These are phyloP conservation scores for Sebastes aleutianus DNA, from an alignment of 2,797 vertebrate genomes.

Conservation along the genomic window DNA sequence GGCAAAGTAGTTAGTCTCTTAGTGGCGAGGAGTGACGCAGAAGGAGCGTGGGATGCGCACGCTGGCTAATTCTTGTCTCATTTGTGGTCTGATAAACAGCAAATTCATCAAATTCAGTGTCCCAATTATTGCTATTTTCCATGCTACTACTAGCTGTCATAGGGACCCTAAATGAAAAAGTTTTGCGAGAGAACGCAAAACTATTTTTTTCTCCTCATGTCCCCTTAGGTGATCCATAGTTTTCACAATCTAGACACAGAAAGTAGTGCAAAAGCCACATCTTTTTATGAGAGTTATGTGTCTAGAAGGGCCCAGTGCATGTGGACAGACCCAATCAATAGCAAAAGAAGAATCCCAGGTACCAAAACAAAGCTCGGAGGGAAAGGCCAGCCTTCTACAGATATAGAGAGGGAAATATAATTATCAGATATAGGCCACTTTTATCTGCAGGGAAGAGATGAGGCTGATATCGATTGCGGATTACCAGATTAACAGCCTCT, in stretches of 20 bases:
- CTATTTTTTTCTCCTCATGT: not conserved
- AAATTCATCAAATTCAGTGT: not conserved
- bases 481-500: constrained; percentile 71
- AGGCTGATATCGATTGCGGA: constrained; percentile 60
- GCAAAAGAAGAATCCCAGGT: constrained; percentile 31
- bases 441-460: constrained; percentile 56
- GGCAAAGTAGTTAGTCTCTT: not conserved
- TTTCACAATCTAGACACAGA: not conserved
- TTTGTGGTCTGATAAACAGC: not conserved
- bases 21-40: not conserved
- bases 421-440: constrained; percentile 61
- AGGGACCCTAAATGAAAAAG: not conserved
- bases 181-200: not conserved
- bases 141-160: not conserved
- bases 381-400: constrained; percentile 34
- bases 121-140: not conserved
- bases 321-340: constrained; percentile 44
- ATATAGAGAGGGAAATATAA: constrained; percentile 56
- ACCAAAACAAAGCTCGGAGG: constrained; percentile 45
- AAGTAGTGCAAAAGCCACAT: constrained; percentile 5
- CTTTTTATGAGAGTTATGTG: constrained; percentile 1
- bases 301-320: not conserved
- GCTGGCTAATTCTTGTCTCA: not conserved
- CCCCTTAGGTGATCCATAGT: not conserved
- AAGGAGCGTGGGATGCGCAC: not conserved